Evolutionary conservation across 2,797 vertebrate species (phyloP).

Genomic region (Peromyscus melanophrys): DNA sequence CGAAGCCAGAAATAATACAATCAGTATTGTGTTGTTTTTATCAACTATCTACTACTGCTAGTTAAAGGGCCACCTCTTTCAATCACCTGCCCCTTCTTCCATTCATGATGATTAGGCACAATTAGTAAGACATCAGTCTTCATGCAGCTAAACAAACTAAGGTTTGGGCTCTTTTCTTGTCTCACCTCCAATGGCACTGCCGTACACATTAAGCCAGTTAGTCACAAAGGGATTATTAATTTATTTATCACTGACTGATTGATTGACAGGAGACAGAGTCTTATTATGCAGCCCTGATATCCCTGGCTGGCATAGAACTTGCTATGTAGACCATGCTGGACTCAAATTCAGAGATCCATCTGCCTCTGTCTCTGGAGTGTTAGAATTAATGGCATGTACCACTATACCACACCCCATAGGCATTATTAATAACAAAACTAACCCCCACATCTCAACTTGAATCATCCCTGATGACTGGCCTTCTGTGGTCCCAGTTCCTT

Average conservation of each 20-base stretch:
- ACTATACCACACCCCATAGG: neutral
- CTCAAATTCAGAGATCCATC: neutral
- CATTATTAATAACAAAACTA: neutral
- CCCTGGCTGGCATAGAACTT: neutral
- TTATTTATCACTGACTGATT: neutral
- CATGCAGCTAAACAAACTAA: neutral
- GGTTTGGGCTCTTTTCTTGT: neutral
- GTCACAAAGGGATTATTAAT: neutral
- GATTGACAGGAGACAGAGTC: neutral
- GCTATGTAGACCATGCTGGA: neutral
- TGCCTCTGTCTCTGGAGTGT: neutral
- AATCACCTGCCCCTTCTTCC: neutral
- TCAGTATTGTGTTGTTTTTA: neutral
- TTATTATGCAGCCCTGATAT: neutral
- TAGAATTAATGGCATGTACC: neutral
- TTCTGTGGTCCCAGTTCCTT: neutral
- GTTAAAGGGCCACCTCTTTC: neutral
- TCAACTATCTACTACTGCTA: neutral
- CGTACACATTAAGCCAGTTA: neutral
- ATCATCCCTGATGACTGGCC: neutral
- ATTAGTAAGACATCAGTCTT: neutral
- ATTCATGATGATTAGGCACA: neutral
- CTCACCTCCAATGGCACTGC: neutral
- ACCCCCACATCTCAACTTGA: neutral
- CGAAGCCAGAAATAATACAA: neutral